Evolutionary conservation across 2,888 invertebrate species (phyloP), one percentile per base, ranked within the genome.

Genomic region (Ichneumon xanthorius): DNA sequence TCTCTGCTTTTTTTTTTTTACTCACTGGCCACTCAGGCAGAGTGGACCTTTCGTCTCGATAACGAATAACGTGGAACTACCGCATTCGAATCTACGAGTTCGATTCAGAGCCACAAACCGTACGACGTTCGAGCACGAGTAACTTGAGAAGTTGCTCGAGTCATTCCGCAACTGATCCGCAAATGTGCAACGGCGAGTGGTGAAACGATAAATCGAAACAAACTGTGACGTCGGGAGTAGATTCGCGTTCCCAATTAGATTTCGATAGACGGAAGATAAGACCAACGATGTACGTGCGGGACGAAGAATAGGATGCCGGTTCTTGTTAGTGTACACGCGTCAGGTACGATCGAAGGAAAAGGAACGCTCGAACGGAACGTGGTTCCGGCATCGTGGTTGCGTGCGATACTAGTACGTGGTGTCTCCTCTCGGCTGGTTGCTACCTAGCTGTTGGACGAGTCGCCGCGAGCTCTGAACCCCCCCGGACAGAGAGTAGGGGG

Each of bases 381-480:
- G 78, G 55, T 61, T 45, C 33, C 68, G 40, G 68, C 70, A 68
- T 70, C 78, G 70, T 33, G 55, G 45, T 70, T 61, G 70, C 26
- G 30, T 48, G 58, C 61, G 19, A 48, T 40, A 70, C 58, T 48
- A 70, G 58, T 78, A 26, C 30, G 70, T 30, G 45, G 55, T 40
- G 68, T 73, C 58, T 61, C 5, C 14, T 68, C 78, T 79, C 58
- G 22, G 26, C 16, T 48, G 68, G 48, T 50, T 1, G 71, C 61
- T 75, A 53, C 45, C 33, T 78, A 61, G 67, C 82, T 67, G 72
- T 22, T 26, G 67, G 65, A 67, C 65, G 77, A 48, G 58, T 72
- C n/a, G 37, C 58, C 48, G 55, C 61, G 73, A 78, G 67, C 50
- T 79, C 67, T 68, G 61, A 83, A 83, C 33, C 33, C 37, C 22